Conservation (phyloP, 2,113 vertebrate genomes). For the Ellobius talpinus region DNA sequence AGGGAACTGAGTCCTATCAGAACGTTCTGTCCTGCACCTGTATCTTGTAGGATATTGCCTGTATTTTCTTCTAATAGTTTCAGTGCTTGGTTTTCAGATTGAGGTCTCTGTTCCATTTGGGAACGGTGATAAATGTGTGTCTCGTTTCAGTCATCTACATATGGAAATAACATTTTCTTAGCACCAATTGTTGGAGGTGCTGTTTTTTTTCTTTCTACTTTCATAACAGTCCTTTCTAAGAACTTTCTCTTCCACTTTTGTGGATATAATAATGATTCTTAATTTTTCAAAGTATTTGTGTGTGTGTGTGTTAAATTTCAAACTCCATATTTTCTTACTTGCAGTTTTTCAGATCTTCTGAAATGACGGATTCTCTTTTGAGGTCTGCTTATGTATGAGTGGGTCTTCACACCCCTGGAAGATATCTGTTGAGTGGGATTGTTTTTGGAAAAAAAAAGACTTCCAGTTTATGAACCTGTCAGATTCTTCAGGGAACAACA, state of each 20-base stretch:
- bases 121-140: not conserved
- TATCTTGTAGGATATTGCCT: not conserved
- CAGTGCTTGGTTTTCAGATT: not conserved
- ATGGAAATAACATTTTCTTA: not conserved
- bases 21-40: not conserved
- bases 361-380: not conserved
- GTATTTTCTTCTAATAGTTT: not conserved
- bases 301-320: not conserved
- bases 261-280: not conserved
- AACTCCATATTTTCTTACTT: not conserved
- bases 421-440: not conserved
- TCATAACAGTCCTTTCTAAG: conserved; percentile 29
- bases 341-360: conserved; percentile 25
- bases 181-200: not conserved
- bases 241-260: not conserved
- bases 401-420: not conserved
- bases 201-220: not conserved
- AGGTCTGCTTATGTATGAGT: not conserved
- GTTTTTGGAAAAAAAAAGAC: not conserved
- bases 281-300: not conserved
- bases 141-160: not conserved
- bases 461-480: not conserved
- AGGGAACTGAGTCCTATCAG: not conserved
- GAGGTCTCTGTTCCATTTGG: not conserved
- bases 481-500: not conserved